Base-by-base conservation (phyloP, 2,888 invertebrate species). In the Ormyrus labotus region DNA sequence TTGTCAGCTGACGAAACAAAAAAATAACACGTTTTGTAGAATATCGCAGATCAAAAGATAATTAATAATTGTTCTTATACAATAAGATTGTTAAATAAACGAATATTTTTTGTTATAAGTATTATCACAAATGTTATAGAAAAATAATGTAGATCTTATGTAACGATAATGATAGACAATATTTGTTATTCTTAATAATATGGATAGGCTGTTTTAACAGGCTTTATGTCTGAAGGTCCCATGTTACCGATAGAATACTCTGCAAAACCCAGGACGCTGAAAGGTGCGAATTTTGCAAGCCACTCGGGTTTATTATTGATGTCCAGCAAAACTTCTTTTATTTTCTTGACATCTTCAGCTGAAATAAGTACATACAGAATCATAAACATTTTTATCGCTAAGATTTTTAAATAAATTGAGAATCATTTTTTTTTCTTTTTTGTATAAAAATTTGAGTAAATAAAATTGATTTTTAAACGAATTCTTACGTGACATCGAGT, bases 401-500 rank as follows among this genome's bases (percentile, higher is more conserved):
- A 69, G 7, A 8, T n/a, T 58, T n/a, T 6, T 51, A 19, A 19
- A 51, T 4, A 45, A 55, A 7, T 47, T 63, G 11, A 47, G 13
- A 7, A 48, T 2, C 34, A 55, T 68, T 68, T 55, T 67, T 50
- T 57, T 50, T 61, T 69, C 53, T 50, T 7, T 57, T 50, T 61
- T 69, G 34, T 34, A 63, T 45, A 48, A 45, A 63, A 61, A 68
- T 8, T 60, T 10, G 13, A 82, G 57, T 58, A 11, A 61, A 64
- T 57, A 51, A 65, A 57, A 48, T 53, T 67, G 11, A 53, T 34
- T 4, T 10, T 10, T 51, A 9, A 60, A 4, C 6, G 51, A 53
- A 48, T 65, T 50, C 63, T 81, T 89, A 95, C 95, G 93, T 89
- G 93, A 85, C 77, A 95, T 86, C 34, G 34, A 34, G 3, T 34